Conservation (phyloP, 2,888 invertebrate species). For the Pterobdella sp. region DNA sequence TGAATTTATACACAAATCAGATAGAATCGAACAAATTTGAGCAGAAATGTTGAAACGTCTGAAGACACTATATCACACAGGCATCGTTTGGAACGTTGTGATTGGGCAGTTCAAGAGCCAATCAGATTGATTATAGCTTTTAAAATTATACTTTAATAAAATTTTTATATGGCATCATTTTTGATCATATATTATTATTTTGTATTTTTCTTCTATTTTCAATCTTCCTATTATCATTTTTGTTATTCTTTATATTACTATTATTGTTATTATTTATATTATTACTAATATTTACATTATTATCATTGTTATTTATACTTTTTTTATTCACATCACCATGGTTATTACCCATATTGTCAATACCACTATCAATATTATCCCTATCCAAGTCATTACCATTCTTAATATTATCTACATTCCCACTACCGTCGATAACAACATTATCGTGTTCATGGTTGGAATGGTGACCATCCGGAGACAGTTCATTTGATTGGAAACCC, state of each 20-base stretch:
- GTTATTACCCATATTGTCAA: not conserved
- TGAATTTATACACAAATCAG: too few relatives aligned
- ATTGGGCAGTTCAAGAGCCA: too few relatives aligned
- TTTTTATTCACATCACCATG: not conserved
- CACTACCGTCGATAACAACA: not conserved
- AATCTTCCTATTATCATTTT: slow-evolving; percentile 15
- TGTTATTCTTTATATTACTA: not conserved
- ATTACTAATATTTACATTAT: not conserved
- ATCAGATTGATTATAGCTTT: too few relatives aligned
- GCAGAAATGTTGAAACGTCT: too few relatives aligned
- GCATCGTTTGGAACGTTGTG: too few relatives aligned
- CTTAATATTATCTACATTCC: not conserved
- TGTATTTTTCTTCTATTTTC: slow-evolving; percentile 12
- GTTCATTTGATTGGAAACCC: too few relatives aligned
- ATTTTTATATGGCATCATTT: too few relatives aligned
- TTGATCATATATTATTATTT: slow-evolving; percentile 16
- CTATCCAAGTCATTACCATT: not conserved
- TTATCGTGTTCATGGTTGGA: not conserved
- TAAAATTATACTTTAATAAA: too few relatives aligned
- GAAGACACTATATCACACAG: too few relatives aligned
- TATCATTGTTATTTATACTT: not conserved
- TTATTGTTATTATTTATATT: not conserved
- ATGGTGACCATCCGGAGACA: not conserved
- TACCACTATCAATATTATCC: not conserved
- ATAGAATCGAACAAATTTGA: too few relatives aligned